Evolutionary conservation across 2,888 invertebrate genomes (phyloP), one percentile per base, ranked within the genome.

Genomic region (Parnassius mnemosyne): DNA sequence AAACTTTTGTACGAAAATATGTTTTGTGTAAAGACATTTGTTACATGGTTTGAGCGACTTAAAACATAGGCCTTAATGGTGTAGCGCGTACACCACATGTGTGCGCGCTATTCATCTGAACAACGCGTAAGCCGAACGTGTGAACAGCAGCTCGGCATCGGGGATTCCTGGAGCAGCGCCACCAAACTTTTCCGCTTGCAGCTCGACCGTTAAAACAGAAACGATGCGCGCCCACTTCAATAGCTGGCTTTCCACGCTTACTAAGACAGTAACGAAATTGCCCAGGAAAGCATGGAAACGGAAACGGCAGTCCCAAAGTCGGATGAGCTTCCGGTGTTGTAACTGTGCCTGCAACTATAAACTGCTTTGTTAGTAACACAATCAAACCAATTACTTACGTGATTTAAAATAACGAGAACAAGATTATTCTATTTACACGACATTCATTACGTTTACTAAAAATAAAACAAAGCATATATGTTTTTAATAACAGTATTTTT

Each of bases 161-260:
- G 0, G 91, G 91, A 73, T 91, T 91, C 49, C 91, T 80, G 55
- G 90, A 90, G 70, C 91, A 91, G 0, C 91, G 83, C 91, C 91
- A 91, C 91, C 91, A 90, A 44, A 91, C 90, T 73, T 91, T 91
- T 62, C 90, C 91, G 67, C 90, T 89, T 41, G 90, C 91, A 7
- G 91, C 90, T 53, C 90, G 86, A 7, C 90, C 91, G 71, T 92
- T 90, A 74, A 89, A 90, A 72, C 90, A 92, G 71, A 92, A 92
- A 67, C 91, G 80, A 73, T 91, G 91, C 43, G 91, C 89, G 55
- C 90, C 91, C 64, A 91, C 88, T 71, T 91, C 90, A 64, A 92
- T 91, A 43, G 91, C 90, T 44, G 89, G 89, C 73, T 90, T 90
- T 43, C 91, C 92, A 3, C 91, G 82, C 72, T 91, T 90, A 74